Base-by-base conservation (phyloP, 2,797 vertebrate genomes). In the Falco cherrug region DNA sequence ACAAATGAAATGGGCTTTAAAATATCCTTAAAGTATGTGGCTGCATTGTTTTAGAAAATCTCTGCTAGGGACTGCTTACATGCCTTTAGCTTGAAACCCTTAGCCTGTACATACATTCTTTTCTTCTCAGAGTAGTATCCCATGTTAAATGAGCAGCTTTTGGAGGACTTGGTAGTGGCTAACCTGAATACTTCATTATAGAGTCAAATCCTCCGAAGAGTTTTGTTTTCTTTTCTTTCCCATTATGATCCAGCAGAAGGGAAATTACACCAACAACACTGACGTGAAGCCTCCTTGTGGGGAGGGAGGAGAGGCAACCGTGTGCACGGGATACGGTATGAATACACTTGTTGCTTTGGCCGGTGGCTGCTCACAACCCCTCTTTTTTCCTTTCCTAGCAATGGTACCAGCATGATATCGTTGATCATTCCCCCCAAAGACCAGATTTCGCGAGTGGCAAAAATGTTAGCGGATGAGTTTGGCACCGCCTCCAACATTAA, bases 401-500 rank as follows among this genome's bases (percentile, higher is more conserved):
- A 99, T 98, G 99, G 99, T 97, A 99, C 99, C 98, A 99, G 99
- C 98, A 99, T 99, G 99, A 99, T 99, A 98, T 99, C 99, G 7
- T 97, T 99, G 98, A 99, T 99, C 99, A 99, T 99, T 98, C 99
- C 99, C 96, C 99, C 99, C 81, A 99, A 99, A 99, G 99, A 99
- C 98, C 99, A 99, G 99, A 99, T 99, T 98, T 99, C 99, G 11
- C 99, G 99, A 98, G 99, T 99, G 98, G 99, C 99, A 97, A 99
- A 99, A 98, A 99, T 99, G 99, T 98, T 99, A 98, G 99, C 99
- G 16, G 99, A 99, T 92, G 99, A 99, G 95, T 99, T 99, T 97
- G 99, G 99, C 95, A 99, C 99, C 3, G 99, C 99, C 84, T 99
- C 99, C 95, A 99, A 99, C 98, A 99, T 99, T 90, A 99, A 99